Evolutionary conservation across 2,888 invertebrate genomes (phyloP).

Genomic region (Agrilus biguttatus): DNA sequence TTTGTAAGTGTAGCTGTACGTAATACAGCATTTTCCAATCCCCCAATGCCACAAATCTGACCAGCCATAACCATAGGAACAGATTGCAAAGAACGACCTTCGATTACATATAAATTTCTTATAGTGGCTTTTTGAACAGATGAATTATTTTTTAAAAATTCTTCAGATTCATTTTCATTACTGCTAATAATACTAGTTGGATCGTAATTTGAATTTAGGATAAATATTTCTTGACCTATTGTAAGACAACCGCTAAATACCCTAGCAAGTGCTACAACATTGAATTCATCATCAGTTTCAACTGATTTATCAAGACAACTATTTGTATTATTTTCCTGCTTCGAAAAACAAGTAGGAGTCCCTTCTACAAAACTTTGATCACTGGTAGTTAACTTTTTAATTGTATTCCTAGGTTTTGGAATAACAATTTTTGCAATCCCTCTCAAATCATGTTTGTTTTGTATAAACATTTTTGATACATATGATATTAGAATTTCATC

Average conservation of each 20-base stretch:
- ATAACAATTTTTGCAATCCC: constrained; percentile 1
- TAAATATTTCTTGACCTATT: constrained; percentile 64
- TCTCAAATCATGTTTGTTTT: constrained; percentile 15
- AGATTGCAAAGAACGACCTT: constrained; percentile 80
- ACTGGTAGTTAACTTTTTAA: too few relatives aligned
- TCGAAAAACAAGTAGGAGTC: too few relatives aligned
- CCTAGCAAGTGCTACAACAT: constrained; percentile 81
- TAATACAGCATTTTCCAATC: constrained; percentile 67
- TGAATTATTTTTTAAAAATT: constrained; percentile 32
- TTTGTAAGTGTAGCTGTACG: constrained; percentile 84
- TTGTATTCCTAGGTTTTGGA: background rate
- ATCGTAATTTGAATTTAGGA: constrained; percentile 79
- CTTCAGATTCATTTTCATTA: constrained; percentile 15
- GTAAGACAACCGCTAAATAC: constrained; percentile 78
- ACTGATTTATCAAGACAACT: background rate
- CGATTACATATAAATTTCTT: constrained; percentile 70
- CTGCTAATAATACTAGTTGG: constrained; percentile 34
- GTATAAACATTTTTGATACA: constrained; percentile 78
- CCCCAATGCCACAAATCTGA: constrained; percentile 81
- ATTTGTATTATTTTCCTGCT: background rate
- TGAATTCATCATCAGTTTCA: constrained; percentile 2
- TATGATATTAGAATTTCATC: constrained; percentile 57
- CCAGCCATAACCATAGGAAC: constrained; percentile 76
- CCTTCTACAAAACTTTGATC: too few relatives aligned
- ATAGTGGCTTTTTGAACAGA: constrained; percentile 52